Conservation (phyloP, 2,888 invertebrate species). For the Dendrolimus houi region DNA sequence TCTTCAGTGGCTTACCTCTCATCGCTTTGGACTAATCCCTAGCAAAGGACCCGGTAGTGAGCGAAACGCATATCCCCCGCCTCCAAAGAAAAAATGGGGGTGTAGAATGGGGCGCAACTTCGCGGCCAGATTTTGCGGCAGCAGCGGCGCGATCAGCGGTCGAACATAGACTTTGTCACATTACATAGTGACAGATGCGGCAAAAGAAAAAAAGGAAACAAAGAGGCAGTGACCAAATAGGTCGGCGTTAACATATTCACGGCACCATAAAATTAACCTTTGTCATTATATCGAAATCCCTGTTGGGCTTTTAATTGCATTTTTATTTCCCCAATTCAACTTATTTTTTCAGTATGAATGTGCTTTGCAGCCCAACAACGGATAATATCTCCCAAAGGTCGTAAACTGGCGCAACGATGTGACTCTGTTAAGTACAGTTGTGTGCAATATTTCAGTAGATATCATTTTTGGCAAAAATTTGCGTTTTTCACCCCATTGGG, state of each 20-base stretch:
- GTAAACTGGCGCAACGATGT: slow-evolving; percentile 38
- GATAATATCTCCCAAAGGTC: slow-evolving; percentile 47
- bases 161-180: too few relatives aligned
- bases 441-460: slow-evolving; percentile 43
- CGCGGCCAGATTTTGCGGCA: too few relatives aligned
- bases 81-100: too few relatives aligned
- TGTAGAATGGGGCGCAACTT: too few relatives aligned
- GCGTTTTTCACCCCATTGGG: slow-evolving; percentile 41
- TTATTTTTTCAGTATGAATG: not conserved
- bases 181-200: too few relatives aligned
- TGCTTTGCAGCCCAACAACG: slow-evolving; percentile 21
- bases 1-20: too few relatives aligned
- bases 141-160: too few relatives aligned
- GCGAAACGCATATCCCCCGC: too few relatives aligned
- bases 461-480: slow-evolving; percentile 60
- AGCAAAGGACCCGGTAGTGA: too few relatives aligned
- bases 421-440: slow-evolving; percentile 38
- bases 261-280: not conserved
- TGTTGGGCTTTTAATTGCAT: not conserved
- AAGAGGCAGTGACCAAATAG: too few relatives aligned
- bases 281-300: not conserved
- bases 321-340: not conserved
- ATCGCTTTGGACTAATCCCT: too few relatives aligned
- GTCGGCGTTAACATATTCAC: not conserved
- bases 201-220: too few relatives aligned